Evolutionary conservation across 2,888 invertebrate species (phyloP), one percentile per base, ranked within the genome.

Genomic region (Morpho helenor): DNA sequence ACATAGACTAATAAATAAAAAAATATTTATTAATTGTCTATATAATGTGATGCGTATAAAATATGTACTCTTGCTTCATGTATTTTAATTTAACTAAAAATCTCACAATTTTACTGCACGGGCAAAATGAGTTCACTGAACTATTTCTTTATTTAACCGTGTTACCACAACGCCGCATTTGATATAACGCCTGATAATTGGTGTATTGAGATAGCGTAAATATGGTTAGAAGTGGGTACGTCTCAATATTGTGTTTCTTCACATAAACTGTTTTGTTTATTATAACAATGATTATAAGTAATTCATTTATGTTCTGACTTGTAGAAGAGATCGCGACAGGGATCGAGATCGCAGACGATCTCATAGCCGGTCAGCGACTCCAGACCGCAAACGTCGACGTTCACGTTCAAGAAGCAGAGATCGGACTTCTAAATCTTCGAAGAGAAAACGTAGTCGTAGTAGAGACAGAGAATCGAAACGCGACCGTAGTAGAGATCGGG

Each of bases 391-490:
- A 63, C 76, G 89, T 22, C 89, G 93, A 65, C 86, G 93, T 42
- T 90, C 93, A 7, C 83, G 93, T 43, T 93, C 93, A 0, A 85
- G 91, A 49, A 93, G 93, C 68, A 84, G 92, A 58, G 94, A 94
- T 50, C 86, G 94, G 57, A 79, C 82, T 49, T 84, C 93, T 7
- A 93, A 94, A 75, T 87, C 92, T 31, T 88, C 89, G 10, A 91
- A 94, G 63, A 91, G 93, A 69, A 92, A 94, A 70, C 91, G 94
- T 59, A 94, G 94, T 70, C 91, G 94, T 66, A 94, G 94, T 49
- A 88, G 94, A 61, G 94, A 94, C 10, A 77, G 94, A 45, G 93
- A 94, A 9, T 86, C 92, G 0, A 92, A 92, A 57, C 83, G 92
- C 65, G 82, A 88, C 68, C 85, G 91, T 0, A 92, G 92, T 49